Conservation (phyloP, 2,888 invertebrate genomes). For the Xylota sylvarum region DNA sequence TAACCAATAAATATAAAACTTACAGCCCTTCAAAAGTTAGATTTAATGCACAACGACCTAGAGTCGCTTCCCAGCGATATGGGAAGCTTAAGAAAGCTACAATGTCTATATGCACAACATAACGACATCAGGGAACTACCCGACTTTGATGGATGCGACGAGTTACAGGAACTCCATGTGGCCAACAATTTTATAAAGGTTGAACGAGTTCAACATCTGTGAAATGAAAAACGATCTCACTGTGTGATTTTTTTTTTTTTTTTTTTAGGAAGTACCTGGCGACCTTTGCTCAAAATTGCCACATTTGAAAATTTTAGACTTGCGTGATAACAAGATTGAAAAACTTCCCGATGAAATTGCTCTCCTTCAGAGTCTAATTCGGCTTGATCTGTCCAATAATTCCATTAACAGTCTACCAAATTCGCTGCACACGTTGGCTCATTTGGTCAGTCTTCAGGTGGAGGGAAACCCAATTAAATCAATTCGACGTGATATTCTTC, state of each 20-base stretch:
- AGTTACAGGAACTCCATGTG: constrained; percentile 92
- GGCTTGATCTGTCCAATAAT: constrained; percentile 95
- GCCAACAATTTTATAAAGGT: constrained; percentile 93
- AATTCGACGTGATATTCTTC: constrained; percentile 92
- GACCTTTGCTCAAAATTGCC: constrained; percentile 90
- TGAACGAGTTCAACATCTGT: constrained; percentile 56
- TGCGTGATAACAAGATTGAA: constrained; percentile 93
- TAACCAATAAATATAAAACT: constrained; percentile 5
- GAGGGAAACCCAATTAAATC: constrained; percentile 94
- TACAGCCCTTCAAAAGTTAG: constrained; percentile 88
- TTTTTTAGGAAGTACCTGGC: constrained; percentile 88
- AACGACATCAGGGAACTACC: constrained; percentile 92
- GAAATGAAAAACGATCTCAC: constrained; percentile 12
- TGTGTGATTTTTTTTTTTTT: constrained; percentile 61
- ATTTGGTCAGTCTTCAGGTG: constrained; percentile 92
- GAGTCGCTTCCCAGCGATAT: constrained; percentile 88
- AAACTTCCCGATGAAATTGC: constrained; percentile 92
- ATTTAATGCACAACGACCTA: constrained; percentile 90
- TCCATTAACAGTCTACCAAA: constrained; percentile 89
- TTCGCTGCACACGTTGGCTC: constrained; percentile 89
- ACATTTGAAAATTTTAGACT: constrained; percentile 90
- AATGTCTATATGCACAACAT: constrained; percentile 91
- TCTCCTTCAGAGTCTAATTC: constrained; percentile 90
- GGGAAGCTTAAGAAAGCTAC: constrained; percentile 90
- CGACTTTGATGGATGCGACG: constrained; percentile 90